Conservation (phyloP, 1,140 invertebrate genomes). For the Bombus waltoni region DNA sequence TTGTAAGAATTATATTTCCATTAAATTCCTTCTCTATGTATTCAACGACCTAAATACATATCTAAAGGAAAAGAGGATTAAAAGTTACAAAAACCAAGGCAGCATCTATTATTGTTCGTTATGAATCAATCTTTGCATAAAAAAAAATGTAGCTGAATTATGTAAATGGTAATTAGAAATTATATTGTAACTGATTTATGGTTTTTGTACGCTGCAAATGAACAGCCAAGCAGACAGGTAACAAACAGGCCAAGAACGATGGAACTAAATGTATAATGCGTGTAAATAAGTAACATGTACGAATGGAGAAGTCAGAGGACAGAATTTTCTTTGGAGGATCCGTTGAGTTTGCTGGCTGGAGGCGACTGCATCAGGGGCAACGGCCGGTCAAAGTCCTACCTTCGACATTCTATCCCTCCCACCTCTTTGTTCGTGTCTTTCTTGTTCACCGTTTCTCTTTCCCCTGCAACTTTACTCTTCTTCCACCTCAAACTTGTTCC, state of each 20-base stretch:
- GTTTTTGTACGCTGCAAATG: not conserved
- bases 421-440: slow-evolving; percentile 51
- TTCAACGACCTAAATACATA: too few relatives aligned
- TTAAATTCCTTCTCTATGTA: too few relatives aligned
- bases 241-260: not conserved
- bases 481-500: slow-evolving; percentile 27
- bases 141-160: too few relatives aligned
- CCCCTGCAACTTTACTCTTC: slow-evolving; percentile 28
- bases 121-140: too few relatives aligned
- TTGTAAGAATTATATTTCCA: too few relatives aligned
- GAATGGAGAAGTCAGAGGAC: slow-evolving; percentile 32
- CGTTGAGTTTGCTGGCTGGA: slow-evolving; percentile 34
- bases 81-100: not conserved
- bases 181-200: not conserved
- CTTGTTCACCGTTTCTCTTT: slow-evolving; percentile 36
- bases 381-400: slow-evolving; percentile 80
- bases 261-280: not conserved
- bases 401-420: slow-evolving; percentile 52
- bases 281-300: not conserved
- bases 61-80: not conserved
- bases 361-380: slow-evolving; percentile 72
- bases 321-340: slow-evolving; percentile 52
- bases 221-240: not conserved
- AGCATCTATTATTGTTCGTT: too few relatives aligned
- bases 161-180: not conserved